These are phyloP conservation scores for Gorsachius goisagi DNA, from an alignment of 2,113 vertebrate genomes.

Conservation along the genomic window DNA sequence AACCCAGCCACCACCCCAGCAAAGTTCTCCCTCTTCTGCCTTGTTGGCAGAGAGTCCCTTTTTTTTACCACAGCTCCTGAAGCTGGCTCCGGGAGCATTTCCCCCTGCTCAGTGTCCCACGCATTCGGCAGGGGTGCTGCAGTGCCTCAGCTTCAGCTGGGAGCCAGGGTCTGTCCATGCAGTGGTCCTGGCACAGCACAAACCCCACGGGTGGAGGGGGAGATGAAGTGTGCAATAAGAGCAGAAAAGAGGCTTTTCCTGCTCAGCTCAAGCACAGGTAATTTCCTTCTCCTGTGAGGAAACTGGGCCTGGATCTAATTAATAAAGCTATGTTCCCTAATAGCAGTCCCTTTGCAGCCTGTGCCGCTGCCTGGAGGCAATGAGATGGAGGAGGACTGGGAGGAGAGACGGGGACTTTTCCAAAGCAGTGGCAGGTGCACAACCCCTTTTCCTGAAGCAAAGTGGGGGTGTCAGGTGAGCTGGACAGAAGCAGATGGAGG, in stretches of 20 bases:
- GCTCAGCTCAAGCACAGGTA: not conserved
- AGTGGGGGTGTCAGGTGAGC: not conserved
- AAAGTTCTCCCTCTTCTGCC: not conserved
- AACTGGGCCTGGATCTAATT: not conserved
- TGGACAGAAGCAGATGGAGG: not conserved
- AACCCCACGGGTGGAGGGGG: accelerated
- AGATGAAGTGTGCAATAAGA: not conserved
- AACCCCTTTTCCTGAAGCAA: not conserved
- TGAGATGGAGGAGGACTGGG: not conserved
- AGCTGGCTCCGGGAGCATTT: not conserved
- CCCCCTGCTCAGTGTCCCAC: accelerated
- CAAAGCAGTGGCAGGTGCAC: not conserved
- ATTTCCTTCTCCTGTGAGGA: not conserved
- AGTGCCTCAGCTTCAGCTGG: not conserved
- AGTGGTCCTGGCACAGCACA: not conserved
- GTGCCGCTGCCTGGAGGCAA: not conserved
- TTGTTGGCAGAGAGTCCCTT: not conserved
- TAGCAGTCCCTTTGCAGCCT: not conserved
- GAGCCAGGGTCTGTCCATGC: not conserved
- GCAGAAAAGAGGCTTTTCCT: conserved; percentile 16
- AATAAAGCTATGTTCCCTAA: not conserved
- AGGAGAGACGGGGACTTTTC: not conserved
- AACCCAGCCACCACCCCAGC: not conserved
- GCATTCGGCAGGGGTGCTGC: accelerated
- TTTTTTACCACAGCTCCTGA: not conserved